Conservation (phyloP, 2,797 vertebrate species). For the Lagocephalus sceleratus region DNA sequence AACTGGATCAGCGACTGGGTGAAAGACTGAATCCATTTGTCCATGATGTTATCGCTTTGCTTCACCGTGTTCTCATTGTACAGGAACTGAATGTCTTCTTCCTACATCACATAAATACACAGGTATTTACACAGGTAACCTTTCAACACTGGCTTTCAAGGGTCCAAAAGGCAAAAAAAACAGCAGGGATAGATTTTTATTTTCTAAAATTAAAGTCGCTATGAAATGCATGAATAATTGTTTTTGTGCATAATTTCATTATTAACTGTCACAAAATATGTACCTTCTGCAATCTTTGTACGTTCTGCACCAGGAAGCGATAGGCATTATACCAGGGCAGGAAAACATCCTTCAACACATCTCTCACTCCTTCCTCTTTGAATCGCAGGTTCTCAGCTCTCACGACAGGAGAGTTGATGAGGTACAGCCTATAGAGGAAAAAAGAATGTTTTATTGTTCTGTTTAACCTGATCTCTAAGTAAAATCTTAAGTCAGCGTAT, state of each 20-base stretch:
- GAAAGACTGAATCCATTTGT: slow-evolving; percentile 96
- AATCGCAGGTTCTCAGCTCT: slow-evolving; percentile 96
- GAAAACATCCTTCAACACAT: slow-evolving; percentile 95
- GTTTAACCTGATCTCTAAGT: no score
- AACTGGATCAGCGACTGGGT: slow-evolving; percentile 94
- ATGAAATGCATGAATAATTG: not conserved
- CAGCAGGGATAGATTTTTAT: no score
- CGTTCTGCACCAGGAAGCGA: slow-evolving; percentile 94
- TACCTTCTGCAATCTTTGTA: slow-evolving; percentile 90
- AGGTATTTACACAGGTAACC: slow-evolving; percentile 5
- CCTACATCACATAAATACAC: slow-evolving; percentile 67
- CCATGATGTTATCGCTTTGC: slow-evolving; percentile 91
- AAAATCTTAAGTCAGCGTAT: no score
- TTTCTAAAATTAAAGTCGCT: not conserved
- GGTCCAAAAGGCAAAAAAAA: not conserved
- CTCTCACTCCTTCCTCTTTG: slow-evolving; percentile 95
- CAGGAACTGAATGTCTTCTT: slow-evolving; percentile 83
- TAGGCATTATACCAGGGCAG: slow-evolving; percentile 98
- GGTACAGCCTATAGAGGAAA: slow-evolving; percentile 81
- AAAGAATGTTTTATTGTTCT: not conserved
- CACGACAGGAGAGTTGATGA: slow-evolving; percentile 98
- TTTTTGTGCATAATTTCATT: not conserved
- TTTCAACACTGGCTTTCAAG: not conserved
- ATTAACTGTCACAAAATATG: slow-evolving; percentile 1
- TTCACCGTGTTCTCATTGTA: slow-evolving; percentile 86